Evolutionary conservation across 2,113 vertebrate species (phyloP), one percentile per base, ranked within the genome.

Genomic region (Lanius collurio): DNA sequence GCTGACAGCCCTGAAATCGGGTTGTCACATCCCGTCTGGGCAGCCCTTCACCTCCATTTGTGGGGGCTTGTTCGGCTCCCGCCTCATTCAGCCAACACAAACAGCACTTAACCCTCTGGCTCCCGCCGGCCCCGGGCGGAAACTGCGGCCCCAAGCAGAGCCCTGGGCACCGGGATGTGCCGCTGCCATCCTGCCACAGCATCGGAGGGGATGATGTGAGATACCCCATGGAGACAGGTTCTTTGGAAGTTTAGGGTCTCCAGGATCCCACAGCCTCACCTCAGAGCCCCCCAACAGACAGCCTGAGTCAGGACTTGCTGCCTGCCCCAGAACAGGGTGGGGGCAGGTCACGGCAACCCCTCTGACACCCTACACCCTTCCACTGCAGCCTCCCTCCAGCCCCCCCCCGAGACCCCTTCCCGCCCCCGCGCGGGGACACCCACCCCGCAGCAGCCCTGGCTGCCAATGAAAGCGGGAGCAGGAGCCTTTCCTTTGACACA

Each of bases 1-100:
- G 91, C 75, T 97, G 97, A 97, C 96, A 97, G 93, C 90, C 96
- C 96, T 97, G 96, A 97, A 97, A 97, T 97, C 80, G 47, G 87
- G 92, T 87, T 97, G 97, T 97, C 97, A 96, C 94, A 92, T 96
- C 91, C 93, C 77, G 73, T 96, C 97, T 96, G 96, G 94, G 93
- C 93, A 92, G 95, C 83, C 74, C 95, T 96, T 95, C 95, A 83
- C 93, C 96, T 75, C 85, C 89, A 37, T 93, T 95, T 80, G 92
- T 81, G 93, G 93, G 78, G 83, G 67, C 92, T 97, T 97, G 96
- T 96, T 97, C 47, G 10, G 83, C 89, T 96, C 82, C 79, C 15
- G 23, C n/a, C 6, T 50, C 89, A 92, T 97, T 97, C 96, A 97
- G 80, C 31, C 57, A 94, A 90, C 91, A 96, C 96, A 97, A 97